Evolutionary conservation across 2,113 vertebrate species (phyloP).

Genomic region (Bambusicola thoracicus): DNA sequence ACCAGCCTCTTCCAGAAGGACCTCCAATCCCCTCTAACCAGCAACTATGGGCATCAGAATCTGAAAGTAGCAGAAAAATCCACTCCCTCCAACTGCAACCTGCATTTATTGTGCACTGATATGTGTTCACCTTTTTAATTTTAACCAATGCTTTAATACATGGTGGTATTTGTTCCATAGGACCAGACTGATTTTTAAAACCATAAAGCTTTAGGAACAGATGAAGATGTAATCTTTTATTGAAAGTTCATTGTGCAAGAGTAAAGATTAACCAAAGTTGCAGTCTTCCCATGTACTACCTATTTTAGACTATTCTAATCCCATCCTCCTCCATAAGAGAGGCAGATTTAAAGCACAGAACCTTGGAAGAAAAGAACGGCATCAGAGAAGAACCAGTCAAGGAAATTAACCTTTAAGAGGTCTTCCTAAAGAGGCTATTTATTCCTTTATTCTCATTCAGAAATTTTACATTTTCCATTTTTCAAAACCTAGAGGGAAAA

Average conservation of each 20-base stretch:
- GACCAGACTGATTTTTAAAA: slow-evolving; percentile 60
- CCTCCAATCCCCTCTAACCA: slow-evolving; percentile 43
- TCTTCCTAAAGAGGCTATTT: slow-evolving; percentile 20
- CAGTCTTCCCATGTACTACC: slow-evolving; percentile 23
- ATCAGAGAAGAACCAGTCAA: neutral
- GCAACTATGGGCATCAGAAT: slow-evolving; percentile 17
- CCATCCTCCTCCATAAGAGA: neutral
- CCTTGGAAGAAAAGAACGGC: neutral
- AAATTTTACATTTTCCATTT: neutral
- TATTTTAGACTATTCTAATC: neutral
- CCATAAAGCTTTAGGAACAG: slow-evolving; percentile 64
- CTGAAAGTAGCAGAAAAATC: slow-evolving; percentile 58
- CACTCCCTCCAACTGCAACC: slow-evolving; percentile 36
- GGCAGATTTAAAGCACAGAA: neutral
- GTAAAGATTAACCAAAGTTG: slow-evolving; percentile 46
- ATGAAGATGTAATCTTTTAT: neutral
- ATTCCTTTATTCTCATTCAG: neutral
- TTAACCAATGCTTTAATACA: slow-evolving; percentile 41
- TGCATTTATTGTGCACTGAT: slow-evolving; percentile 38
- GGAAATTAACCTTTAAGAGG: neutral
- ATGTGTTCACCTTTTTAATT: slow-evolving; percentile 39
- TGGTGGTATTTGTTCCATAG: slow-evolving; percentile 37
- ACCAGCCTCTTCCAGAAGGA: slow-evolving; percentile 42
- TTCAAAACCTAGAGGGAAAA: neutral
- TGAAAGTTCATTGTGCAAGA: neutral